Base-by-base conservation (phyloP, 2,113 vertebrate species). In the Brachyistius frenatus region DNA sequence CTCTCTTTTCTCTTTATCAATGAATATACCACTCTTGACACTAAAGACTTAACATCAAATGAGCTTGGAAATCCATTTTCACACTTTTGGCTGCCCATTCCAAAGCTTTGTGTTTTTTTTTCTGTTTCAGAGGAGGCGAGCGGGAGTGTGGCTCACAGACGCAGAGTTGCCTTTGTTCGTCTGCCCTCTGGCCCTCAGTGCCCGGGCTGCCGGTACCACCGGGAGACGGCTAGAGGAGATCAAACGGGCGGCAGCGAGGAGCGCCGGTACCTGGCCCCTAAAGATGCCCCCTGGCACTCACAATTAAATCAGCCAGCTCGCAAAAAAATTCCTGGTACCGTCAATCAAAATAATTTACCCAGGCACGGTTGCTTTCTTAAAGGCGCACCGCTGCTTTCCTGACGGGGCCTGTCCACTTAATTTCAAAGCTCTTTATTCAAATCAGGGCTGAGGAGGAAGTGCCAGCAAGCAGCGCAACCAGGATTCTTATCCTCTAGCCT, bases 41-140 rank as follows among this genome's bases (percentile, higher is more conserved):
- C 96, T 96, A 93, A 96, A 97, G 96, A 96, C 96, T 97, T 96
- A 68, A 97, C 97, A 97, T 98, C 96, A 97, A 98, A 97, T 97
- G 91, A 95, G 95, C 94, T 96, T 93, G 95, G 95, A 96, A 98
- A 96, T 97, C 96, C 96, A 96, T 97, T 97, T 97, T 95, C 95
- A 95, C 95, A 95, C 94, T 96, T 95, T 94, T 76, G 80, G 96
- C 96, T 95, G 96, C 96, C 96, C 96, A 95, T 96, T 96, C 95
- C 88, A 92, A 94, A 95, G 87, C 94, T 95, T 95, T 95, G 93
- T 93, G 96, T 96, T 63, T 57, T 54, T 62, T 67, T 54, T 14
- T 41, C 8, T 49, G 11, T 85, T 85, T 86, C 82, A 85, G 80
- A 80, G 30, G 65, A 86, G 84, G 81, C 47, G 35, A 97, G 96